Evolutionary conservation across 2,797 vertebrate genomes (phyloP), one percentile per base, ranked within the genome.

Genomic region (Pangasius macronema): DNA sequence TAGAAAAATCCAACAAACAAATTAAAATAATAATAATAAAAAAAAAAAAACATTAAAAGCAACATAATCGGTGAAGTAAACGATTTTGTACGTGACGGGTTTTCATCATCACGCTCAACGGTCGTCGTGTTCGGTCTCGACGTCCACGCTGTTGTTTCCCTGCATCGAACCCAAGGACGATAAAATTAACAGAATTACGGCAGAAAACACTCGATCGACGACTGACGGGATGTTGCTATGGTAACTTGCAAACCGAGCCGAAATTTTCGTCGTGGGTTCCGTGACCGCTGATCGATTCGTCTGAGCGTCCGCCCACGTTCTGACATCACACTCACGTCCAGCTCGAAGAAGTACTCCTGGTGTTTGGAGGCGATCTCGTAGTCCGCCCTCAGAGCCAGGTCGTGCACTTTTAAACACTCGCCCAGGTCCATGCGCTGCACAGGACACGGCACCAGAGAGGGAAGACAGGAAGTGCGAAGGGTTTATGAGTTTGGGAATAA

Each of bases 301-400:
- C 39, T 5, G 39, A 42, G 39, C 39, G 39, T 42, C 39, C 39
- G 36, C 0, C 39, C 5, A 5, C 5, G 39, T 42, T 42, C 39
- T 42, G 14, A 51, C 13, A 1, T 80, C n/a, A 86, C 61, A 97
- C 98, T 95, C 95, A 99, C 99, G 93, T 99, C 98, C 93, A 99
- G 97, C 91, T 99, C 99, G 92, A 99, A 99, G 94, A 99, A 99
- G 94, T 97, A 99, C 91, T 99, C 99, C 92, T 98, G 97, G 92
- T 99, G 97, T 94, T 99, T 99, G 82, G 98, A 97, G 87, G 98
- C 99, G 75, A 99, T 99, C 96, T 99, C 98, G 89, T 97, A 99
- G 94, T 99, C 99, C 72, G 99, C 99, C 94, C 99, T 96, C 89
- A 99, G 95, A 30, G 99, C 99, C 93, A 99, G 94, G 94, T 99